Base-by-base conservation (phyloP, 37 sponge, comb jelly and placozoan genomes). In the Cliona cf. orientalis region DNA sequence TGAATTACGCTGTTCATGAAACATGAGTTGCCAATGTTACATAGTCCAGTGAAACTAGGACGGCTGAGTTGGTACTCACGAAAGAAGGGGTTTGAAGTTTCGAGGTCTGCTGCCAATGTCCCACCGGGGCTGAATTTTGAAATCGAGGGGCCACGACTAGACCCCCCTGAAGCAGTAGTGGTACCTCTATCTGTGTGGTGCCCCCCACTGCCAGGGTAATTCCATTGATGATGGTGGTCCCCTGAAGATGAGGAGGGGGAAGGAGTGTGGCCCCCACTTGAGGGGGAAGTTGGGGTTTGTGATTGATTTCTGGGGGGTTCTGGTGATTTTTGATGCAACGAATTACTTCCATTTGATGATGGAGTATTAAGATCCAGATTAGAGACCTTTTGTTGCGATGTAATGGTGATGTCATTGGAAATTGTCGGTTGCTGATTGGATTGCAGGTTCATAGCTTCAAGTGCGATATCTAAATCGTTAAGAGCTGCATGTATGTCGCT, bases 1-100 rank as follows among this genome's bases (percentile, higher is more conserved):
- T 91, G 91, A 28, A 91, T 25, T 0, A 91, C 46, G 41, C 82
- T 80, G 71, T 84, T 92, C 88, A 92, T 92, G 85, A 87, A 92
- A 72, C 92, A 92, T 19, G 88, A 85, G 66, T 92, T 92, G 70
- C 89, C 92, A 26, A 87, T 60, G 72, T 92, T 92, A 34, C 61
- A 58, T 53, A 92, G 65, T 66, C 92, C 92, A 49, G 91, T 91
- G 0, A 26, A 9, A 75, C 86, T 84, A 32, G 80, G 45, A 40
- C 23, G 45, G 7, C 25, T 14, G 23, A 81, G 25, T 55, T 56
- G 53, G 65, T 78, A 41, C 5, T 72, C 1, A 42, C 46, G 57
- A 68, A 43, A 55, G 21, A 70, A 75, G n/a, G 60, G 70, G 58
- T 46, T 57, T 34, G 40, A 33, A 35, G 23, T 14, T 61, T 82